phyloP scores from a whole-genome alignment of 53 echinoderm and acorn worm species.

The Antedon mediterranea region DNA sequence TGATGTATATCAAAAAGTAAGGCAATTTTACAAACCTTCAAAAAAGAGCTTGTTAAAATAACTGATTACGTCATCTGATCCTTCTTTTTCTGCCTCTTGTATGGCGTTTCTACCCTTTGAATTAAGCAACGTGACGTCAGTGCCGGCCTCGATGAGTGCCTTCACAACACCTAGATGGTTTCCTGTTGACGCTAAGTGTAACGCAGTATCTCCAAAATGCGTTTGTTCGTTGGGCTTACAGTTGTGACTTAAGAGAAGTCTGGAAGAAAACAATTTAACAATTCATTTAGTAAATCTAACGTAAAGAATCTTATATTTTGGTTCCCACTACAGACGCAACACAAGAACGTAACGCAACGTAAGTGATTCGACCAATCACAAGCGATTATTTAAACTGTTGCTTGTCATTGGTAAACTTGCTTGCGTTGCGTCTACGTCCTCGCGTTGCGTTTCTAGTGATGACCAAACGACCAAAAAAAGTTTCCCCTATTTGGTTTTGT shows the following conservation, averaged over 20 bases:
- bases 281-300: no score
- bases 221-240: conserved; percentile 52
- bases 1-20: no score
- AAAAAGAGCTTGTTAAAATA: neutral
- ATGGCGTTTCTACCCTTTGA: conserved; percentile 13
- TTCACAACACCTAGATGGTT: conserved; percentile 45
- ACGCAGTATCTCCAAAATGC: conserved; percentile 72
- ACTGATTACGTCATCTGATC: neutral
- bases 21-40: neutral
- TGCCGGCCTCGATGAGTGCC: conserved; percentile 50
- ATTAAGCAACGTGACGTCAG: conserved; percentile 19
- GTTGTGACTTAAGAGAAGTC: conserved; percentile 38
- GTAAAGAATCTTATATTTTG: no score
- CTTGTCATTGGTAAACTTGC: no score
- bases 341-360: no score
- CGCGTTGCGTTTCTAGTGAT: no score
- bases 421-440: no score
- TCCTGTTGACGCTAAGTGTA: conserved; percentile 65
- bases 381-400: no score
- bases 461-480: no score
- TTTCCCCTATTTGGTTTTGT: no score
- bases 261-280: conserved; percentile 8
- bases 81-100: conserved; percentile 16
- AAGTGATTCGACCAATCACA: no score
- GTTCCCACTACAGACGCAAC: no score